Conservation (phyloP, 2,113 vertebrate species). For the Etia nguti region DNA sequence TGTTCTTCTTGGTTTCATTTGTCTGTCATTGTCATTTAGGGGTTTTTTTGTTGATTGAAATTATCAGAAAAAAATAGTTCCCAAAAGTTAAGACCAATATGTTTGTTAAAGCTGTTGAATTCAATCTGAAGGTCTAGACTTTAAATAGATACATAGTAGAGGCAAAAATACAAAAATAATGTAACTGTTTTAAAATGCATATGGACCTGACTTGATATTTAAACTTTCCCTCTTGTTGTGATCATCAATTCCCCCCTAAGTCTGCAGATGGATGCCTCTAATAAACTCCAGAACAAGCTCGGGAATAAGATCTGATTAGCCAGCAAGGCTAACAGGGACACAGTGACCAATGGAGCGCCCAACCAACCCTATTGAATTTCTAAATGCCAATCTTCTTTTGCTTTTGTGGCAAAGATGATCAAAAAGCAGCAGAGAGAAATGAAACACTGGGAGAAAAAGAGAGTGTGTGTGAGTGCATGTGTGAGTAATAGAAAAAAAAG, state of each 20-base stretch:
- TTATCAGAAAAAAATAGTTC: background rate
- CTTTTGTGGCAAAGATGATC: slow-evolving; percentile 40
- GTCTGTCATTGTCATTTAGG: background rate
- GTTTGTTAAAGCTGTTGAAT: background rate
- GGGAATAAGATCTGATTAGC: slow-evolving; percentile 64
- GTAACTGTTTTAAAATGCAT: background rate
- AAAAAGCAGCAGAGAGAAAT: slow-evolving; percentile 28
- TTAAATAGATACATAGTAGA: background rate
- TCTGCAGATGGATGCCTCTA: slow-evolving; percentile 37
- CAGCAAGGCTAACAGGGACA: slow-evolving; percentile 53
- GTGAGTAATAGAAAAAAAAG: background rate
- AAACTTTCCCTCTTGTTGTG: background rate
- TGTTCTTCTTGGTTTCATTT: background rate
- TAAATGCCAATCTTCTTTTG: slow-evolving; percentile 12
- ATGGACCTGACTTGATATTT: background rate
- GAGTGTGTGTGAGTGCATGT: background rate
- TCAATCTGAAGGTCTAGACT: background rate
- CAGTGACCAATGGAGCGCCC: slow-evolving; percentile 53
- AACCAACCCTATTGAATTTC: slow-evolving; percentile 41
- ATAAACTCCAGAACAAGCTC: slow-evolving; percentile 60
- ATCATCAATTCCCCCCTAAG: slow-evolving; percentile 15
- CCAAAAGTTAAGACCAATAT: background rate
- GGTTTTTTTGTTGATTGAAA: accelerated
- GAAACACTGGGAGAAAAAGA: background rate
- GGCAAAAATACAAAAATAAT: background rate